These are phyloP conservation scores for Uropsilus gracilis DNA, from an alignment of 2,113 vertebrate species.

Conservation along the genomic window DNA sequence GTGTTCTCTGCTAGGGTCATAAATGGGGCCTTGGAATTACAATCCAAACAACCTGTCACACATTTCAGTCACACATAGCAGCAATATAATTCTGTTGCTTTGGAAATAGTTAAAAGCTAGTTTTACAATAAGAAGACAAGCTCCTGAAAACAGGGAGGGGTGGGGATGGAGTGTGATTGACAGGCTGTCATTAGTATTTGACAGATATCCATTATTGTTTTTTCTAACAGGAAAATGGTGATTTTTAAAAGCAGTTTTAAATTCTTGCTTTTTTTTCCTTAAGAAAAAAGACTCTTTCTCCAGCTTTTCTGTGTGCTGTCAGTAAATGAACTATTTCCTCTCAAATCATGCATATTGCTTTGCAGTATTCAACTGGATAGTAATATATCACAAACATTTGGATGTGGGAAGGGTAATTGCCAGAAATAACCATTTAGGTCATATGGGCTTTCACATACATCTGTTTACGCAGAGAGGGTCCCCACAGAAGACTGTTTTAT, in stretches of 20 bases:
- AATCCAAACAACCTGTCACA: constrained; percentile 78
- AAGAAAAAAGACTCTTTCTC: constrained; percentile 59
- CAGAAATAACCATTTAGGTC: constrained; percentile 67
- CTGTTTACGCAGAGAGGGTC: constrained; percentile 63
- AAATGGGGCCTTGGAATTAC: constrained; percentile 67
- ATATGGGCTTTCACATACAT: constrained; percentile 62
- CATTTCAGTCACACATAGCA: constrained; percentile 75
- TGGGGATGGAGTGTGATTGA: constrained; percentile 60
- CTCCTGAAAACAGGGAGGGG: constrained; percentile 60
- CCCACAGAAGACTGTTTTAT: constrained; percentile 64
- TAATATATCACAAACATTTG: constrained; percentile 70
- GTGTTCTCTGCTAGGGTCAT: constrained; percentile 70
- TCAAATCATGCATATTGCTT: constrained; percentile 57
- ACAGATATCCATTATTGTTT: constrained; percentile 65
- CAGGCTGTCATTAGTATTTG: constrained; percentile 71
- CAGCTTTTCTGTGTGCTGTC: constrained; percentile 55
- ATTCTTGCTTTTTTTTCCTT: not conserved
- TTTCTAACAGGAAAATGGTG: constrained; percentile 69
- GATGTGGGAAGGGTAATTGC: constrained; percentile 39
- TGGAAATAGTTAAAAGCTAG: constrained; percentile 75
- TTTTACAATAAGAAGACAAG: constrained; percentile 78
- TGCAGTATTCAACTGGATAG: constrained; percentile 15
- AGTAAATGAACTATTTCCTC: constrained; percentile 70
- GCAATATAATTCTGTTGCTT: constrained; percentile 72
- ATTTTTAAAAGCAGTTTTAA: constrained; percentile 69